Evolutionary conservation across 2,797 vertebrate species (phyloP).

Genomic region (Heteromormyrus szaboi): DNA sequence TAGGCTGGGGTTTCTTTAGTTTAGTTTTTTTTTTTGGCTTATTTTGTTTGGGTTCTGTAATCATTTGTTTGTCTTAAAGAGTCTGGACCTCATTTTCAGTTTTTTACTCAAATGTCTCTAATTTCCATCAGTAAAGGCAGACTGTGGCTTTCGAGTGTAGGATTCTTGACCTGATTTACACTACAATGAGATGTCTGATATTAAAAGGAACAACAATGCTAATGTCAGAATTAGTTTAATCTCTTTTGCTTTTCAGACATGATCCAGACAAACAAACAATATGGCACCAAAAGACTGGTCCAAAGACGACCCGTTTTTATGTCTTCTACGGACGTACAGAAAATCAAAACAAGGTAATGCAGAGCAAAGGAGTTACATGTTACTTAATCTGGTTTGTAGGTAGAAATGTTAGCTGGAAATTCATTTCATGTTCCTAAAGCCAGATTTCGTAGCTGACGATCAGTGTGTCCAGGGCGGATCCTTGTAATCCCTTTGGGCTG

Average conservation of each 20-base stretch:
- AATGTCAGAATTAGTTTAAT: not conserved
- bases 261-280: slow-evolving; percentile 59
- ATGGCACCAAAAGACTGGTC: slow-evolving; percentile 49
- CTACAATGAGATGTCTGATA: not conserved
- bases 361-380: not conserved
- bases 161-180: not conserved
- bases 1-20: not conserved
- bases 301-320: slow-evolving; percentile 55
- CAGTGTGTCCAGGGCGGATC: not conserved
- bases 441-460: not conserved
- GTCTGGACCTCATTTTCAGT: not conserved
- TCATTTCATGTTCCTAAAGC: not conserved
- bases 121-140: not conserved
- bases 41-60: not conserved
- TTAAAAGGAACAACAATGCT: not conserved
- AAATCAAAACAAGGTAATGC: slow-evolving; percentile 45
- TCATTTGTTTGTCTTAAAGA: not conserved
- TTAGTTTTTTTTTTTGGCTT: not conserved
- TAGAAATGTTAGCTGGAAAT: not conserved
- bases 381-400: not conserved
- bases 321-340: slow-evolving; percentile 43
- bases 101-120: not conserved
- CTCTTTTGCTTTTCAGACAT: slow-evolving; percentile 48
- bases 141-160: not conserved
- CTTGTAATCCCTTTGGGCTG: not conserved